Evolutionary conservation across 2,797 vertebrate genomes (phyloP).

Genomic region (Acanthurus tractus): DNA sequence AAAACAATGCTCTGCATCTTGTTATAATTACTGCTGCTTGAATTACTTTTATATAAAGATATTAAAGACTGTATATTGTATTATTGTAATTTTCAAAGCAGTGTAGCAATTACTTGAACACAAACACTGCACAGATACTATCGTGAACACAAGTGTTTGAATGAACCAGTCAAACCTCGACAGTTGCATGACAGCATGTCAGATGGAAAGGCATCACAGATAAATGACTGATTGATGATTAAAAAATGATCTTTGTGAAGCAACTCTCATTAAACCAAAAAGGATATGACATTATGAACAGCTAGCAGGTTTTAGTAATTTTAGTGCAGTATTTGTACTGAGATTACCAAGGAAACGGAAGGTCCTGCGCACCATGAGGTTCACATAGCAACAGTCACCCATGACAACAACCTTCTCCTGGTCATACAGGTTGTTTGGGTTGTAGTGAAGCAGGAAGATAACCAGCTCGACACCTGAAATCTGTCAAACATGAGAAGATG

Average conservation of each 20-base stretch:
- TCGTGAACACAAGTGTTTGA: too few relatives aligned
- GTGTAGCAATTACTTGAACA: too few relatives aligned
- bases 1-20: too few relatives aligned
- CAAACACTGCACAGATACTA: too few relatives aligned
- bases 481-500: slow-evolving; percentile 70
- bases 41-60: too few relatives aligned
- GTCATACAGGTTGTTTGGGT: slow-evolving; percentile 92
- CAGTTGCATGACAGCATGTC: too few relatives aligned
- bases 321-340: neutral
- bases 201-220: too few relatives aligned
- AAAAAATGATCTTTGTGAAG: neutral
- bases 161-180: too few relatives aligned
- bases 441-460: slow-evolving; percentile 93
- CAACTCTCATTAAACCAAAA: neutral
- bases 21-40: too few relatives aligned
- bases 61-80: too few relatives aligned
- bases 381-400: slow-evolving; percentile 96
- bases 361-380: slow-evolving; percentile 93
- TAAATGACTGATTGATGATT: neutral
- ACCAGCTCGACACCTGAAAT: slow-evolving; percentile 92
- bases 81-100: too few relatives aligned
- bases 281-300: neutral
- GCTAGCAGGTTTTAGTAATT: neutral
- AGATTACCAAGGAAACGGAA: slow-evolving; percentile 92
- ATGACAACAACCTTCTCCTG: slow-evolving; percentile 94